Evolutionary conservation across 1,140 invertebrate genomes (phyloP), one percentile per base, ranked within the genome.

Genomic region (Nephila pilipes): DNA sequence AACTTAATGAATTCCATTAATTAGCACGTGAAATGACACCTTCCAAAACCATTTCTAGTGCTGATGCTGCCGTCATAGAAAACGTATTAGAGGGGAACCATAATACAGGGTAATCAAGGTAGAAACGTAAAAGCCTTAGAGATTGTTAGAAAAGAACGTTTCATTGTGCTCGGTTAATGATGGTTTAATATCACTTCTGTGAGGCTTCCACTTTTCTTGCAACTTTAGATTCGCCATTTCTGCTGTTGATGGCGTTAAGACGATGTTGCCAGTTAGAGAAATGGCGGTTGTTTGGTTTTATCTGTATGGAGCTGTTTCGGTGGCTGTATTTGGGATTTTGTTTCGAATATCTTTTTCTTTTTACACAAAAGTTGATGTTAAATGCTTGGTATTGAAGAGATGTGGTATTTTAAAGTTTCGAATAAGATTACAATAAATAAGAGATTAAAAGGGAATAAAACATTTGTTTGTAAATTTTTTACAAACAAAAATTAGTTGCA

Each of bases 1-100:
- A 75, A 75, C 29, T 75, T 75, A 75, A 75, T 75, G 65, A 75
- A 75, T 75, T 75, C 60, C 65, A 75, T 75, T 75, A 32, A 75
- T 75, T 75, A 75, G 65, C 16, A 6, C 25, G 16, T 36, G 29
- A 29, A 75, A 75, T 32, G 65, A 29, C 65, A 75, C 25, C 65
- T 32, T 75, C 16, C 25, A 75, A 18, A 75, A 32, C 29, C 65
- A 29, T 16, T 16, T 75, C 29, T 18, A 16, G 65, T 32, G 65
- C 29, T 75, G 65, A 32, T 18, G 57, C 57, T 58, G 20, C 4
- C 57, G 65, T 75, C 25, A 75, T 36, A 25, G 29, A 36, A 75
- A 75, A 36, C 29, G 65, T 36, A 75, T 75, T 75, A 18, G 12
- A 36, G 14, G 29, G 29, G 14, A 16, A 25, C 25, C 25, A 75